These are phyloP conservation scores for Cololabis saira DNA, from an alignment of 2,113 vertebrate species.

Conservation along the genomic window DNA sequence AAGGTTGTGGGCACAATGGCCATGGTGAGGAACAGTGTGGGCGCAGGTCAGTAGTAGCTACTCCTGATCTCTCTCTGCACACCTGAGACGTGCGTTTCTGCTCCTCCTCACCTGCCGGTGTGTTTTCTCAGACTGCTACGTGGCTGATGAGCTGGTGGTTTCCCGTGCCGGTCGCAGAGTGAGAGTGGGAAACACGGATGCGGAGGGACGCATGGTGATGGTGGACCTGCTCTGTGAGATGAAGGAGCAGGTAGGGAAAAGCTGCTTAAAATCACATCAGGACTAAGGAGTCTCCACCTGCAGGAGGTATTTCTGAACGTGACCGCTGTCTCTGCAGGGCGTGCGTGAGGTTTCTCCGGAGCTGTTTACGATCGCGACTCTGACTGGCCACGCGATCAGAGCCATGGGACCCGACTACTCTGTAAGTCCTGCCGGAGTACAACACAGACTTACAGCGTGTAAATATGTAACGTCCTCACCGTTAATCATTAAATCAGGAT, in stretches of 20 bases:
- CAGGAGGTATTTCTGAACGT: background rate
- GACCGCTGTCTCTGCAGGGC: constrained; percentile 66
- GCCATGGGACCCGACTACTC: constrained; percentile 86
- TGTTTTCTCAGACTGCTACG: constrained; percentile 81
- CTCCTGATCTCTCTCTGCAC: background rate
- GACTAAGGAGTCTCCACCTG: background rate
- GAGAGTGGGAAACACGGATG: constrained; percentile 86
- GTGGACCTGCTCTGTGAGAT: constrained; percentile 85
- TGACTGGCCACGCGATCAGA: constrained; percentile 85
- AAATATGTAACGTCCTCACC: background rate
- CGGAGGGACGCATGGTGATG: constrained; percentile 87
- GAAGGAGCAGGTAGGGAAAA: constrained; percentile 81
- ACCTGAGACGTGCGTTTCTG: no score
- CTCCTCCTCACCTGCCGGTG: background rate
- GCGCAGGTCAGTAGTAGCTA: constrained; percentile 73
- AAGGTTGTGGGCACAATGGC: constrained; percentile 83
- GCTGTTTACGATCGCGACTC: constrained; percentile 84
- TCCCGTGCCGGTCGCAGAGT: constrained; percentile 81
- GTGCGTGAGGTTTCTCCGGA: constrained; percentile 70
- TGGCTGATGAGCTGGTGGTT: constrained; percentile 83
- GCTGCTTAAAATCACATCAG: background rate
- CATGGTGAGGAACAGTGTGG: constrained; percentile 87
- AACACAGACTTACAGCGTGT: background rate
- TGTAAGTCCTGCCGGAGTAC: constrained; percentile 60
- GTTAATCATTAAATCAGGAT: background rate